Percentiles rank a stretch among this genome's conserved stretches.
Conservation (phyloP, 2,113 vertebrate genomes). For the Megatriorchis doriae region DNA sequence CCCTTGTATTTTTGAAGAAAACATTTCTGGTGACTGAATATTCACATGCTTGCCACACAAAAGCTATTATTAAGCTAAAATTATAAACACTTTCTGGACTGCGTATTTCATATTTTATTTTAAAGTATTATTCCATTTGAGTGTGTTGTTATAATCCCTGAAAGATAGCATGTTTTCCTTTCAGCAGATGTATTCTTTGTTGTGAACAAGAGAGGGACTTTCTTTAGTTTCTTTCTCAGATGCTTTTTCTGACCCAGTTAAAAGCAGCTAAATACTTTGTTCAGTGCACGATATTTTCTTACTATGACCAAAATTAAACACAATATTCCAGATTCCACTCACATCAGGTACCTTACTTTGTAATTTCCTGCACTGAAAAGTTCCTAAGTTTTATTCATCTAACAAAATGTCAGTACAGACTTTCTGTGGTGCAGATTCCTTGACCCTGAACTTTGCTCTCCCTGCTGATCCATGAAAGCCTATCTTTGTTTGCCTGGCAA, state of each 20-base stretch:
- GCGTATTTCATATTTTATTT: neutral
- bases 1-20: neutral
- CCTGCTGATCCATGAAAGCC: neutral
- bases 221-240: neutral
- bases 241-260: neutral
- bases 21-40: neutral
- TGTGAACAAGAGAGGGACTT: neutral
- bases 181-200: neutral
- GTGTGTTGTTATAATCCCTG: neutral
- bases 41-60: neutral
- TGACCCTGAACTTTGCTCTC: neutral
- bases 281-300: neutral
- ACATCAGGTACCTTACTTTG: neutral
- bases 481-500: neutral
- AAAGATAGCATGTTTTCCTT: neutral
- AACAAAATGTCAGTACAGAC: neutral
- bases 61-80: neutral
- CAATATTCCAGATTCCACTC: neutral
- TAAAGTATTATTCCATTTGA: neutral
- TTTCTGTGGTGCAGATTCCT: neutral
- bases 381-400: neutral
- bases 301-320: neutral
- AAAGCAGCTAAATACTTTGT: neutral
- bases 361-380: neutral
- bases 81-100: neutral